Evolutionary conservation across 2,113 vertebrate genomes (phyloP).

Genomic region (Condylura cristata): DNA sequence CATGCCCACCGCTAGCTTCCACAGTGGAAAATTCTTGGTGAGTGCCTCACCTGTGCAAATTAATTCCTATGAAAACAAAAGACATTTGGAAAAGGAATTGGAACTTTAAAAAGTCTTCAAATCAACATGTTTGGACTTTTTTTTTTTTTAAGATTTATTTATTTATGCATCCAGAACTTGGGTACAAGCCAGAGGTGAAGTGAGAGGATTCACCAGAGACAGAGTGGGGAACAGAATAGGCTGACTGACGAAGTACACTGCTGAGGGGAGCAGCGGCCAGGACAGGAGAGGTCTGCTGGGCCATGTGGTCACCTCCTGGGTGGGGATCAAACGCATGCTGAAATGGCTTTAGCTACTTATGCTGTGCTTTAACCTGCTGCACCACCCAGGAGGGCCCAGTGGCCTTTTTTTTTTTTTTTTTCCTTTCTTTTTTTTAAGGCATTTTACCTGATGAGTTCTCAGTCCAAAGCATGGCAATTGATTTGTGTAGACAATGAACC

Average conservation of each 20-base stretch:
- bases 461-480: neutral
- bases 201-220: too few species aligned
- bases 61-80: slow-evolving; percentile 27
- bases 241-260: too few species aligned
- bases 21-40: neutral
- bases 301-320: too few species aligned
- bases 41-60: neutral
- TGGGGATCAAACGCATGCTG: too few species aligned
- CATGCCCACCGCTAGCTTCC: neutral
- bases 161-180: too few species aligned
- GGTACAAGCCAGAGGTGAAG: too few species aligned
- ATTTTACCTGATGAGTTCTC: neutral
- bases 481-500: neutral
- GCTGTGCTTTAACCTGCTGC: too few species aligned
- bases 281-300: too few species aligned
- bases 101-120: slow-evolving; percentile 23
- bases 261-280: too few species aligned
- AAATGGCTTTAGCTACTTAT: too few species aligned
- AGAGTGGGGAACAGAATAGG: too few species aligned
- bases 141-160: neutral
- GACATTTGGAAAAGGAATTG: neutral
- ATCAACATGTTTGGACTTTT: neutral
- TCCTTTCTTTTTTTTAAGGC: neutral
- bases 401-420: neutral
- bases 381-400: too few species aligned